A percentile compares a stretch with the other conserved stretches of the same genome.
Evolutionary conservation across 2,113 vertebrate species (phyloP).

Genomic region (Ariopsis seemanni): DNA sequence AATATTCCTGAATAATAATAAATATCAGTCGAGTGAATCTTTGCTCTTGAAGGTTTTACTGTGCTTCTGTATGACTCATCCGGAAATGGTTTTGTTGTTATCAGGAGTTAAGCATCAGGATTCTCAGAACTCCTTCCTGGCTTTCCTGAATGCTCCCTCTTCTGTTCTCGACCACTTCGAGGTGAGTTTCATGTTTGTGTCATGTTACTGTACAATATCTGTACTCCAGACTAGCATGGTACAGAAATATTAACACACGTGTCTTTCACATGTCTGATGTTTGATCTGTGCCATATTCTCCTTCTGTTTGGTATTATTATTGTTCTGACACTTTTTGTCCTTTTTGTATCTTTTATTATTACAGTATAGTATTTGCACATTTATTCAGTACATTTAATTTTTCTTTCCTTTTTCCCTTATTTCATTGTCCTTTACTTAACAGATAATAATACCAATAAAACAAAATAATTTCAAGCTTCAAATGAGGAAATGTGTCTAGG

Average conservation of each 20-base stretch:
- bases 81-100: constrained; percentile 59
- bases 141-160: constrained; percentile 95
- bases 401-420: neutral
- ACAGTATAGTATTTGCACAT: neutral
- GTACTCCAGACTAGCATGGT: neutral
- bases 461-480: neutral
- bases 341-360: neutral
- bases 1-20: neutral
- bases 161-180: constrained; percentile 94
- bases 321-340: neutral
- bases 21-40: neutral
- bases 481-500: neutral
- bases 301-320: neutral
- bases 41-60: neutral
- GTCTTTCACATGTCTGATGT: neutral
- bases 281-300: neutral
- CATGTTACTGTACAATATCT: neutral
- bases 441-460: neutral
- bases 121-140: constrained; percentile 98
- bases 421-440: neutral
- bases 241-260: no score
- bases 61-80: neutral
- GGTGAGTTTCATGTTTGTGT: constrained; percentile 76
- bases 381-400: neutral
- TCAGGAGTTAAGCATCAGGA: constrained; percentile 98